phyloP scores from a whole-genome alignment of 2,888 invertebrate species.

The Camptogramma bilineatum region DNA sequence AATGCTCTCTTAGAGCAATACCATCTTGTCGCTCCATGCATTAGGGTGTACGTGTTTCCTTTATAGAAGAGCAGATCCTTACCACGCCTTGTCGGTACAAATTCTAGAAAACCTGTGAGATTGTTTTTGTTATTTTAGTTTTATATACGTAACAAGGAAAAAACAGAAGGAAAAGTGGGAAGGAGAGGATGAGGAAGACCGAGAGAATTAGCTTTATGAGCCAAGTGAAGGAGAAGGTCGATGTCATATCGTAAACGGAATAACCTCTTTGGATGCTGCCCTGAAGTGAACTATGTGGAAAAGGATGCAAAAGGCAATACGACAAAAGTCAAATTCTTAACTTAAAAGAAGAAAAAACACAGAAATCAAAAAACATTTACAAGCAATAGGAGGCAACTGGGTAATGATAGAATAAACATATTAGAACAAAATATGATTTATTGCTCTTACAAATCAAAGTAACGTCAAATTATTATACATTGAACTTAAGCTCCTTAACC shows the following conservation, averaged over 20 bases:
- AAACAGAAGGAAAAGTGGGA: too few relatives aligned
- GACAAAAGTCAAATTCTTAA: too few relatives aligned
- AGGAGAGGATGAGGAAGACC: too few relatives aligned
- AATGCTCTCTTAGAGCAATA: constrained; percentile 57
- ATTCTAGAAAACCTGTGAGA: constrained; percentile 17
- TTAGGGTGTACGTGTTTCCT: constrained; percentile 48
- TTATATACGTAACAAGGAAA: too few relatives aligned
- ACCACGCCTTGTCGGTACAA: constrained; percentile 27
- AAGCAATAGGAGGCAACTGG: too few relatives aligned
- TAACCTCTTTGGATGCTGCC: too few relatives aligned
- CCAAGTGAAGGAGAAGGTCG: too few relatives aligned
- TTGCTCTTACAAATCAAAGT: not conserved
- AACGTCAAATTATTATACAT: not conserved
- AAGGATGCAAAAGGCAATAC: too few relatives aligned
- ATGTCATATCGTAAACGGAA: too few relatives aligned
- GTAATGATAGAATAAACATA: not conserved
- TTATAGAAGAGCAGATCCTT: constrained; percentile 39
- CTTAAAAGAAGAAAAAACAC: not conserved
- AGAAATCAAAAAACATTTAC: too few relatives aligned
- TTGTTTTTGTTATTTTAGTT: not conserved
- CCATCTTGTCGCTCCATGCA: constrained; percentile 56
- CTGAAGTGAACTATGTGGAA: too few relatives aligned
- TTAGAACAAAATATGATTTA: constrained; percentile 7
- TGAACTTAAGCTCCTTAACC: not conserved
- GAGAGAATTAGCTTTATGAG: too few relatives aligned